Evolutionary conservation across 2,113 vertebrate species (phyloP).

Genomic region (Lynx canadensis): DNA sequence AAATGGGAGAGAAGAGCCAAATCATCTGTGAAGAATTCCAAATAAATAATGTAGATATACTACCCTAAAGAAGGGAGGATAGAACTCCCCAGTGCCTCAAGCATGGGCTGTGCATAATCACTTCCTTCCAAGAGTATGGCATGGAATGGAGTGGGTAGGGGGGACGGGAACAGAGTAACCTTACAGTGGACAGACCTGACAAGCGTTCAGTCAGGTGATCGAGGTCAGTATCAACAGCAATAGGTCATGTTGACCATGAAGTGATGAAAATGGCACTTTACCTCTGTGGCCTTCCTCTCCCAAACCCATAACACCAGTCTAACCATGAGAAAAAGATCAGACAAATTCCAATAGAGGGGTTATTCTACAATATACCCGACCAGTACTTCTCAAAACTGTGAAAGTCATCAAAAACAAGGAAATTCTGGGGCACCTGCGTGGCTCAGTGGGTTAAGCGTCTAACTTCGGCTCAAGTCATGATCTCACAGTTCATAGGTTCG

Average conservation of each 20-base stretch:
- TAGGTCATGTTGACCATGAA: neutral
- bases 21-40: neutral
- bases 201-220: neutral
- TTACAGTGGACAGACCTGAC: neutral
- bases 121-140: neutral
- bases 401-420: neutral
- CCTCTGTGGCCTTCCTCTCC: neutral
- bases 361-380: neutral
- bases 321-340: neutral
- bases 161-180: accelerated
- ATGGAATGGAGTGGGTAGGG: neutral
- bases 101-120: accelerated
- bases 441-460: too few species aligned
- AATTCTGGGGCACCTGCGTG: too few species aligned
- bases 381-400: neutral
- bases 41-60: neutral
- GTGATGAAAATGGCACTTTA: neutral
- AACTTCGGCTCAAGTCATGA: too few species aligned
- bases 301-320: neutral
- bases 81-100: neutral
- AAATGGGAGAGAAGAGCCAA: neutral
- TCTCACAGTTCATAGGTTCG: too few species aligned
- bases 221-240: neutral
- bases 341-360: neutral
- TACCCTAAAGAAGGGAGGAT: neutral